phyloP scores from a whole-genome alignment of 2,888 invertebrate species.

The Drosophila austrosaltans region DNA sequence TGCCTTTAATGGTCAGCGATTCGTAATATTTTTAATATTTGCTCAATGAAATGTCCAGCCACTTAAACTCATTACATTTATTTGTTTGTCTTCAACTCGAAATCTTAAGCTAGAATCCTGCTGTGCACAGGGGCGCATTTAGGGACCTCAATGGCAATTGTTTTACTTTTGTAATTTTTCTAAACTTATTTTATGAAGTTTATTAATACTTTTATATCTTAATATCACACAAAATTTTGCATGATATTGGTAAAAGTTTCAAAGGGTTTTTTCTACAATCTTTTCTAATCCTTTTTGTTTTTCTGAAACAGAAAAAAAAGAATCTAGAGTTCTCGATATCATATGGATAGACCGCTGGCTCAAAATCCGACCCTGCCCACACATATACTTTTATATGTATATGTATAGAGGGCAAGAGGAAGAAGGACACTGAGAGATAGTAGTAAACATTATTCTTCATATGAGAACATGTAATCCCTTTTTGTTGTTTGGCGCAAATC shows the following conservation, averaged over 20 bases:
- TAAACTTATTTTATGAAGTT: background rate
- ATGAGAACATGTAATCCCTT: constrained; percentile 70
- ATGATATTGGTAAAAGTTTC: too few species aligned
- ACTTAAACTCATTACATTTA: constrained; percentile 77
- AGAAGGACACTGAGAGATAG: background rate
- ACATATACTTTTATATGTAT: background rate
- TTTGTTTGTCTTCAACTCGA: constrained; percentile 54
- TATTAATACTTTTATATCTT: too few species aligned
- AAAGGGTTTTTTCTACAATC: too few species aligned
- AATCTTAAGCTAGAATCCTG: background rate
- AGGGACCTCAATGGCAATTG: too few species aligned
- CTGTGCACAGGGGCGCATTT: background rate
- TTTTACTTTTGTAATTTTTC: background rate
- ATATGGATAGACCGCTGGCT: too few species aligned
- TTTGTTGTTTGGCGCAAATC: constrained; percentile 73
- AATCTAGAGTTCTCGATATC: too few species aligned
- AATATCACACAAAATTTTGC: too few species aligned
- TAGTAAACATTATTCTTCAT: constrained; percentile 68
- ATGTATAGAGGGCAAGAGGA: background rate
- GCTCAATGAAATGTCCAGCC: constrained; percentile 76
- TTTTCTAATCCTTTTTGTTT: too few species aligned
- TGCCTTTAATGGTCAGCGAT: constrained; percentile 74
- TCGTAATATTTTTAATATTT: constrained; percentile 79
- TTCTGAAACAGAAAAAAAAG: too few species aligned
- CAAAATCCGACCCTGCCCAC: background rate